phyloP scores from a whole-genome alignment of 2,888 invertebrate genomes.

The Acrobeloides nanus region DNA sequence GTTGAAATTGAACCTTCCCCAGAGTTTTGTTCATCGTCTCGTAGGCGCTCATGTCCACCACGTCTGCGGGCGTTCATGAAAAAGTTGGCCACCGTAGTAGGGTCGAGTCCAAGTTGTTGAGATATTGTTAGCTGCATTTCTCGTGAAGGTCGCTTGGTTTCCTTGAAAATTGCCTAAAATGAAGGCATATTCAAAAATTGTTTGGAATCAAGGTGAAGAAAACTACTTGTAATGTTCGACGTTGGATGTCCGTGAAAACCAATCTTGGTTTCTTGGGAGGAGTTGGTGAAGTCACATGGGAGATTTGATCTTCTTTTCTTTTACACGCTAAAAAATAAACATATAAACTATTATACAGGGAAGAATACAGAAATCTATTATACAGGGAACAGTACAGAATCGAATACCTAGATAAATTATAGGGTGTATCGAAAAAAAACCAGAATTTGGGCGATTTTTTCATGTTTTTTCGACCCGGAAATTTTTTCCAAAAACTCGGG shows the following conservation, averaged over 20 bases:
- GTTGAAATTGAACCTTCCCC: too few relatives aligned
- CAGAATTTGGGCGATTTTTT: too few relatives aligned
- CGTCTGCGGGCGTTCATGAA: constrained; percentile 99
- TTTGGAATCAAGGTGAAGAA: too few relatives aligned
- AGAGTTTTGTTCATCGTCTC: too few relatives aligned
- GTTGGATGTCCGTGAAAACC: constrained; percentile 99
- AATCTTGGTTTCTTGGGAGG: constrained; percentile 94
- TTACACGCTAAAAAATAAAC: constrained; percentile 39
- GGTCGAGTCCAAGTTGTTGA: constrained; percentile 47
- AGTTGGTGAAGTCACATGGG: constrained; percentile 7
- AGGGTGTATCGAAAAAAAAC: too few relatives aligned
- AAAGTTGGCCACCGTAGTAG: constrained; percentile 73
- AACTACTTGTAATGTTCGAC: constrained; percentile 77
- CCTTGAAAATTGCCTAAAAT: constrained; percentile 50
- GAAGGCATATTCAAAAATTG: too few relatives aligned
- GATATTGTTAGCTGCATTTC: constrained; percentile 53
- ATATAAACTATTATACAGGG: background rate
- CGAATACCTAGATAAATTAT: too few relatives aligned
- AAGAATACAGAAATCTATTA: background rate
- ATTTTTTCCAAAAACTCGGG: too few relatives aligned
- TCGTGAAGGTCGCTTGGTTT: constrained; percentile 50
- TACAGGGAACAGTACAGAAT: too few relatives aligned
- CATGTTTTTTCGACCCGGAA: too few relatives aligned
- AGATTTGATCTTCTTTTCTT: constrained; percentile 44
- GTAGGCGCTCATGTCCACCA: too few relatives aligned